Evolutionary conservation across 2,888 invertebrate genomes (phyloP), one percentile per base, ranked within the genome.

Genomic region (Philonicus albiceps): DNA sequence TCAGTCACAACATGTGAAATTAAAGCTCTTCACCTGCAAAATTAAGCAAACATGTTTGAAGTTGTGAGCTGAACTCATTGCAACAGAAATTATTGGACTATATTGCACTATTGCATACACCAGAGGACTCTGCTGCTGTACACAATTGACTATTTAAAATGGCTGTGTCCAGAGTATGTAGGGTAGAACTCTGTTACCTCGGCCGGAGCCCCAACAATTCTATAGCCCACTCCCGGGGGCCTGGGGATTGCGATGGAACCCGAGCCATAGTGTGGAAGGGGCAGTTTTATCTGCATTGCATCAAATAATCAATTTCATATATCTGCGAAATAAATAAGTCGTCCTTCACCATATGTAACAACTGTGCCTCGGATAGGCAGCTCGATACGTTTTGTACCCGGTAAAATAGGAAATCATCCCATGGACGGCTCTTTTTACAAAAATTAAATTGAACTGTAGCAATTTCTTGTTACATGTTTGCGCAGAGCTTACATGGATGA

Each of bases 291-390:
- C 84, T 84, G 84, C 84, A 84, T 84, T 84, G 84, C 84, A 84
- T 84, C 84, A 84, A 84, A 84, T 84, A 84, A 84, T 84, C 84
- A 84, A 84, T 84, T 84, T 84, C 84, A 84, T 84, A 84, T 84
- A 84, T 84, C 73, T 84, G 73, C 40, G 73, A 84, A 72, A 84
- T 84, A 84, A 84, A 84, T 84, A 84, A 73, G 49, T 84, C 84
- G 84, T 84, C 84, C 84, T 84, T 84, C 84, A 73, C 73, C 84
- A 84, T 19, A 40, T 73, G 73, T 84, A 72, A 40, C 73, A 84
- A 73, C 73, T 84, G 84, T 43, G 84, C 43, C 84, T 73, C 43
- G 84, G 37, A 84, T 40, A 72, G 43, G 13, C 73, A 73, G 34
- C 37, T 83, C 64, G 81, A 30, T 64, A 34, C 16, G 84, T 37